A percentile compares a stretch with the other conserved stretches of the same genome.
phyloP scores from a whole-genome alignment of 1,140 invertebrate genomes.

The Drosophila pseudoananassae region DNA sequence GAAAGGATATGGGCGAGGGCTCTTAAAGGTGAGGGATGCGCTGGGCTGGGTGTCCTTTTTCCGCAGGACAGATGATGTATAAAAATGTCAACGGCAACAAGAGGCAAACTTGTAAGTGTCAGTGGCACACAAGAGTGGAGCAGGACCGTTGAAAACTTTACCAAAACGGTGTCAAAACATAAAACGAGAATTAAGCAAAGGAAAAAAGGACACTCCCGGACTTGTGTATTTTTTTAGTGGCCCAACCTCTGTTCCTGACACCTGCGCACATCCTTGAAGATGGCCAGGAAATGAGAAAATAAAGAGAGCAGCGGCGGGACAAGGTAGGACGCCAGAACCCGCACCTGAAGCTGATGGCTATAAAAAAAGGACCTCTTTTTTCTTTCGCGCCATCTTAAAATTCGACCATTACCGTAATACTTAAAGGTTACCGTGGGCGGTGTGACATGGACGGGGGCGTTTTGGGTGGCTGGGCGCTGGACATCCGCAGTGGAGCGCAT shows the following conservation, averaged over 20 bases:
- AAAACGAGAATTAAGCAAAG: slow-evolving; percentile 65
- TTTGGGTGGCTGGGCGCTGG: background rate
- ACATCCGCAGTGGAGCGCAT: slow-evolving; percentile 33
- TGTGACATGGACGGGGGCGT: background rate
- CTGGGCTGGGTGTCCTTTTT: background rate
- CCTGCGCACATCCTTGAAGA: slow-evolving; percentile 62
- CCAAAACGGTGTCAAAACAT: slow-evolving; percentile 69
- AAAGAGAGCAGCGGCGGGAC: slow-evolving; percentile 54
- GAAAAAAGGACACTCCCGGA: slow-evolving; percentile 45
- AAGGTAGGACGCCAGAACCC: slow-evolving; percentile 14
- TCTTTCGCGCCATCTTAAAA: slow-evolving; percentile 37
- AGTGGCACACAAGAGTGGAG: slow-evolving; percentile 8
- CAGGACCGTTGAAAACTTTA: slow-evolving; percentile 11
- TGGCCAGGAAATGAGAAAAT: slow-evolving; percentile 76
- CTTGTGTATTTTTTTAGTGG: slow-evolving; percentile 27
- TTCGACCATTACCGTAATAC: slow-evolving; percentile 57
- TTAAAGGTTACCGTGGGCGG: slow-evolving; percentile 35
- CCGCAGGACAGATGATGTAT: slow-evolving; percentile 69
- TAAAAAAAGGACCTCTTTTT: slow-evolving; percentile 33
- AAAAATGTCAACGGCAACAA: slow-evolving; percentile 73
- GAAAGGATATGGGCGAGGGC: slow-evolving; percentile 33
- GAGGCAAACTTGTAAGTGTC: slow-evolving; percentile 75
- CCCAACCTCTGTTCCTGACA: slow-evolving; percentile 64
- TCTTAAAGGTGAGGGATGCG: slow-evolving; percentile 23
- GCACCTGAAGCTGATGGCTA: slow-evolving; percentile 45